These are phyloP conservation scores for Pollenia angustigena DNA, from an alignment of 2,888 invertebrate genomes.

Conservation along the genomic window DNA sequence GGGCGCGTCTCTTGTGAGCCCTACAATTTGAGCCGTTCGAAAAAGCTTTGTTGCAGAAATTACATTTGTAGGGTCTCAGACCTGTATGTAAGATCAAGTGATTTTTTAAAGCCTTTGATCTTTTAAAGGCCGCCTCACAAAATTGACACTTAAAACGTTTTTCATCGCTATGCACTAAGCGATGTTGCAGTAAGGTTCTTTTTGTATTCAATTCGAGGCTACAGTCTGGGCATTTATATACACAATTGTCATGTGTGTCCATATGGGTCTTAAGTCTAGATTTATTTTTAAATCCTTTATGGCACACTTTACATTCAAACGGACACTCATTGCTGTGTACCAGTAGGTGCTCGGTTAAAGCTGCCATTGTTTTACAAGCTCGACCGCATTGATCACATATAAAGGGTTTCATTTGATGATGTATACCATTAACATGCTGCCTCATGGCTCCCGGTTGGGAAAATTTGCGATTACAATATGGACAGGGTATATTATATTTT, in stretches of 20 bases:
- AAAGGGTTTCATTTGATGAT: constrained; percentile 83
- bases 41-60: constrained; percentile 83
- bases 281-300: constrained; percentile 82
- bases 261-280: constrained; percentile 83
- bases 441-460: constrained; percentile 77
- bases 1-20: constrained; percentile 83
- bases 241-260: constrained; percentile 84
- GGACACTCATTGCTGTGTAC: constrained; percentile 85
- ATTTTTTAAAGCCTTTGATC: constrained; percentile 83
- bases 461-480: constrained; percentile 76
- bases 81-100: constrained; percentile 84
- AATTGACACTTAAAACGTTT: constrained; percentile 83
- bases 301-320: constrained; percentile 83
- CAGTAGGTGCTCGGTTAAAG: constrained; percentile 85
- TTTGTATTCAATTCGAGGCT: constrained; percentile 84
- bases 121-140: constrained; percentile 83
- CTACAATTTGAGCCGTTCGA: constrained; percentile 84
- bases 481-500: constrained; percentile 77
- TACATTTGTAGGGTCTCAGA: constrained; percentile 83
- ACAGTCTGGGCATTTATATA: constrained; percentile 84
- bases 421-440: constrained; percentile 79
- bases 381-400: constrained; percentile 85
- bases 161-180: constrained; percentile 82
- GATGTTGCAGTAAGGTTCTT: constrained; percentile 84
- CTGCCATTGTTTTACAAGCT: constrained; percentile 84